Base-by-base conservation (phyloP, 2,888 invertebrate species). In the Sericinus montela region DNA sequence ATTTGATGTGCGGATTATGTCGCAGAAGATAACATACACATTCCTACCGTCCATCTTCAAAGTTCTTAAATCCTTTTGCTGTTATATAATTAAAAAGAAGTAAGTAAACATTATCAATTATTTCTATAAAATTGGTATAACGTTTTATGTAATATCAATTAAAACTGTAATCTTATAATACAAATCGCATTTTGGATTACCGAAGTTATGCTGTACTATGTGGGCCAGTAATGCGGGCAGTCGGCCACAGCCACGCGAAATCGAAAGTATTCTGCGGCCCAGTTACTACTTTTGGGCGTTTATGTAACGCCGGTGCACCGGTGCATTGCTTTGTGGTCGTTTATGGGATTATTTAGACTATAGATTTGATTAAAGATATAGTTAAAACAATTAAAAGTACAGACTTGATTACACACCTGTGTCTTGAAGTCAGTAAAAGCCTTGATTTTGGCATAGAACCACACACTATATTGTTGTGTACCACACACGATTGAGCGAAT, bases 231-330 rank as follows among this genome's bases (percentile, higher is more conserved):
- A 62, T 60, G 65, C 66, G 63, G 59, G 62, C 63, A 64, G 55
- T 60, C 53, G 59, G 59, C 51, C 58, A 51, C 55, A 51, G 53
- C 55, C 47, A 46, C 52, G 71, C 75, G 75, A 80, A 80, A 80
- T 72, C 72, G 86, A 80, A 80, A 81, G 82, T 80, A 67, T 70
- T 68, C 64, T 72, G 65, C 73, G 73, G 69, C 80, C 75, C 71
- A 79, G 73, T 67, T 80, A 54, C 54, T 65, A 64, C 60, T 74
- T 76, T 80, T 71, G 71, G 74, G 58, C 56, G 47, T 53, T 82
- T 78, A 67, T 60, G 72, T 67, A 74, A 79, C 48, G 45, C 39
- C 50, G 44, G 54, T 68, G 68, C 69, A 69, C 52, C 55, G 63
- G 59, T 63, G 64, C 63, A 63, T 55, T 60, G 55, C 45, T 51